Percentiles rank a stretch among this genome's conserved stretches.
Conservation (phyloP, 53 echinoderm and acorn worm species). For the Paelopatides confundens region DNA sequence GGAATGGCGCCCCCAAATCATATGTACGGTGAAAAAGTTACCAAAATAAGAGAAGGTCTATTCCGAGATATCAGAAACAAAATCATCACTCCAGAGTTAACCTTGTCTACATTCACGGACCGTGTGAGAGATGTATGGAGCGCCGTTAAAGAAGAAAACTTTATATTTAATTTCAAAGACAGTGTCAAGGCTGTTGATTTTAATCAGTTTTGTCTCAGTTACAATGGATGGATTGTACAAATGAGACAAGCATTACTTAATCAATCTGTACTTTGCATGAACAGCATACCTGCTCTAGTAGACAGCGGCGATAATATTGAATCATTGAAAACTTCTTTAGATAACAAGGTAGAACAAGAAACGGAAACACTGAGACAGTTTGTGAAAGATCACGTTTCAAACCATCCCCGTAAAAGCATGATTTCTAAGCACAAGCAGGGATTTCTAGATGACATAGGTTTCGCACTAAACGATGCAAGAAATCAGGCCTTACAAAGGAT, state of each 20-base stretch:
- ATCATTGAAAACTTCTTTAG: too few relatives aligned
- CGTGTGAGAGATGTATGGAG: conserved; percentile 29
- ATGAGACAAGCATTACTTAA: too few relatives aligned
- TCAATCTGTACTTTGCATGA: too few relatives aligned
- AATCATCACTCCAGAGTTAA: background rate
- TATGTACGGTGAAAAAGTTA: background rate
- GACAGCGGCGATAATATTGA: too few relatives aligned
- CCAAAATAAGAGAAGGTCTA: background rate
- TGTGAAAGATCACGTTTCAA: background rate
- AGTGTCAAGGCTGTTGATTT: conserved; percentile 25
- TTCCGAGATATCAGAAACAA: too few relatives aligned
- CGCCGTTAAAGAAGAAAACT: background rate
- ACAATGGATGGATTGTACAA: conserved; percentile 13
- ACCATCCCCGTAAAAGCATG: background rate
- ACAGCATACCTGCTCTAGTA: too few relatives aligned
- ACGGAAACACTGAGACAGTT: background rate
- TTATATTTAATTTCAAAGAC: conserved; percentile 22
- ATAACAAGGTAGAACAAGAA: too few relatives aligned
- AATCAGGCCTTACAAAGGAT: background rate
- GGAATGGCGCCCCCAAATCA: conserved; percentile 31
- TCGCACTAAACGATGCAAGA: background rate
- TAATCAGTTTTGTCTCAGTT: conserved; percentile 10
- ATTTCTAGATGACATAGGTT: background rate
- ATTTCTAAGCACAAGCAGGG: background rate
- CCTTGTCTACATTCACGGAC: conserved; percentile 7